Percentiles rank a stretch among this genome's conserved stretches.
phyloP scores from a whole-genome alignment of 2,797 vertebrate species.

The Hoplostethus atlanticus region DNA sequence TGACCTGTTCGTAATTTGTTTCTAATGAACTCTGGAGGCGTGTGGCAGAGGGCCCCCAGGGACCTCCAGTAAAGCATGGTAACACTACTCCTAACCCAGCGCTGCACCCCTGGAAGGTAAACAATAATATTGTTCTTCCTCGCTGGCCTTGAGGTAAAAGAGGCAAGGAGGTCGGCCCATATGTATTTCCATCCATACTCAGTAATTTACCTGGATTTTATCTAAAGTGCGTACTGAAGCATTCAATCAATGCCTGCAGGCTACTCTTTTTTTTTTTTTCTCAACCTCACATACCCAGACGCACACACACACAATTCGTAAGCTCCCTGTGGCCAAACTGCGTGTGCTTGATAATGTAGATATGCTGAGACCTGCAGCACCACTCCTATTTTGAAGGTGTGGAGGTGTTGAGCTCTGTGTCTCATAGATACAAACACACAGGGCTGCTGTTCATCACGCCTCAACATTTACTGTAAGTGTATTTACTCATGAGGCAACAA shows the following conservation, averaged over 20 bases:
- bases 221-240: slow-evolving; percentile 16
- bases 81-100: slow-evolving; percentile 50
- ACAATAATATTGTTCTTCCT: slow-evolving; percentile 72
- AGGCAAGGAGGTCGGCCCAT: slow-evolving; percentile 28
- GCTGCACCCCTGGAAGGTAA: slow-evolving; percentile 52
- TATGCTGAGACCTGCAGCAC: slow-evolving; percentile 67
- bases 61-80: slow-evolving; percentile 41
- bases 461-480: slow-evolving; percentile 13
- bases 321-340: slow-evolving; percentile 54
- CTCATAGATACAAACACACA: background rate
- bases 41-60: slow-evolving; percentile 64
- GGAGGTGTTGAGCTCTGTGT: slow-evolving; percentile 3
- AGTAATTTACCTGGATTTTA: slow-evolving; percentile 31
- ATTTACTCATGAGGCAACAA: background rate
- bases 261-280: slow-evolving; percentile 36
- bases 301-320: slow-evolving; percentile 52
- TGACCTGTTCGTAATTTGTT: slow-evolving; percentile 68
- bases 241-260: slow-evolving; percentile 62
- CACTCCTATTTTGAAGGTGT: slow-evolving; percentile 31
- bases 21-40: slow-evolving; percentile 65
- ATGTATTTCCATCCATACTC: slow-evolving; percentile 7
- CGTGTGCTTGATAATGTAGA: slow-evolving; percentile 35
- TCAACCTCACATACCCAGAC: slow-evolving; percentile 50
- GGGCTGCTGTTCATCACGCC: background rate
- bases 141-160: slow-evolving; percentile 32